A percentile compares a stretch with the other conserved stretches of the same genome.
phyloP scores from a whole-genome alignment of 2,888 invertebrate genomes.

The Rotaria magnacalcarata region DNA sequence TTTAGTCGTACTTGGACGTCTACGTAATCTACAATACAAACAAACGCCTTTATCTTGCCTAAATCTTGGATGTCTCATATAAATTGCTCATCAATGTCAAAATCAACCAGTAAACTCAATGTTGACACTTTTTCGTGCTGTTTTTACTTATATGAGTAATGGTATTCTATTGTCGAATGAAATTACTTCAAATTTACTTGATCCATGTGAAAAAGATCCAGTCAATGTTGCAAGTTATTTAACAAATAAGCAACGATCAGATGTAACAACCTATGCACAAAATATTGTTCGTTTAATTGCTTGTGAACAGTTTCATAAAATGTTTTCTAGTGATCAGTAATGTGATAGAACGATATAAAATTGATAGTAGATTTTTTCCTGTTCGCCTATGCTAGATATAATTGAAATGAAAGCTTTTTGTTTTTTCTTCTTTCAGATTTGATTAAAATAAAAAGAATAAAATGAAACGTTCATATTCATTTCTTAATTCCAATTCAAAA shows the following conservation, averaged over 20 bases:
- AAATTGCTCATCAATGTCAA: neutral
- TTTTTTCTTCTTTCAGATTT: no score
- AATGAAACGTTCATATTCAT: slow-evolving; percentile 21
- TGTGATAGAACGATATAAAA: neutral
- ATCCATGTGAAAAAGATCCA: slow-evolving; percentile 11
- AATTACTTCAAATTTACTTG: neutral
- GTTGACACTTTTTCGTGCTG: neutral
- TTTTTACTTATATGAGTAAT: neutral
- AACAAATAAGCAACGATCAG: neutral
- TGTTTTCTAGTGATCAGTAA: neutral
- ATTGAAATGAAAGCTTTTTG: no score
- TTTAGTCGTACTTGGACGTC: slow-evolving; percentile 1
- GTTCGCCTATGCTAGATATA: no score
- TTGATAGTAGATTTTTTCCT: no score
- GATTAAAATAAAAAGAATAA: neutral
- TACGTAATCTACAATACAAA: slow-evolving; percentile 21
- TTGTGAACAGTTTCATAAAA: neutral
- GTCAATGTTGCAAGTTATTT: neutral
- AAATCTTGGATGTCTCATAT: neutral
- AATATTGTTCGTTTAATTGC: neutral
- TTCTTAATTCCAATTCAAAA: neutral
- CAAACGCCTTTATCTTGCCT: neutral
- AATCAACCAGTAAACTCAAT: neutral
- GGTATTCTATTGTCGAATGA: neutral
- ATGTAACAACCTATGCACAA: neutral